These are phyloP conservation scores for Balaenoptera acutorostrata DNA, from an alignment of 2,113 vertebrate genomes.

Conservation along the genomic window DNA sequence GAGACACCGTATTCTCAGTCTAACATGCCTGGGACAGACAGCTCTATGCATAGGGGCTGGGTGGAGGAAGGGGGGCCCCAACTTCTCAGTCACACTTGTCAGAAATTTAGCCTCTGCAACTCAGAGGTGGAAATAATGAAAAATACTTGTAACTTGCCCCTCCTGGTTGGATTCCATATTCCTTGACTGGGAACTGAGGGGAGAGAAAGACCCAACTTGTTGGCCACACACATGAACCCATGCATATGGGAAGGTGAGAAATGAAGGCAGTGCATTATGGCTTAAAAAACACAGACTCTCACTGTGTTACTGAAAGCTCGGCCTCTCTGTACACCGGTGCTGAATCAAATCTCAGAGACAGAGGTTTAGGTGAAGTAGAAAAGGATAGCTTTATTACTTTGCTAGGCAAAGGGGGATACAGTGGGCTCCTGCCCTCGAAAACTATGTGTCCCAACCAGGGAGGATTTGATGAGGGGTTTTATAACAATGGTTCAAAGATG, in stretches of 20 bases:
- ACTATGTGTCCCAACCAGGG: no score
- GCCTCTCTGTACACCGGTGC: no score
- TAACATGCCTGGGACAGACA: background rate
- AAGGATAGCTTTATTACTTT: no score
- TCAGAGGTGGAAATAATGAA: background rate
- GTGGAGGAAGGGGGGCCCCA: background rate
- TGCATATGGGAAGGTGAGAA: background rate
- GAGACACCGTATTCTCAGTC: background rate
- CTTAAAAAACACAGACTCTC: background rate
- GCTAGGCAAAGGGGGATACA: no score
- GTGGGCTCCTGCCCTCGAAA: no score
- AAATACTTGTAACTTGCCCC: background rate
- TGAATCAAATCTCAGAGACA: no score
- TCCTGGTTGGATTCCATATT: background rate
- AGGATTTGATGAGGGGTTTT: no score
- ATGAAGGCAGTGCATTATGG: background rate
- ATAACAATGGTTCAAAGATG: no score
- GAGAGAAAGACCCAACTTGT: background rate
- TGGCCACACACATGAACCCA: background rate
- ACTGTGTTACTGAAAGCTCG: background rate
- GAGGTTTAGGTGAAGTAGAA: no score
- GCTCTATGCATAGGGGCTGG: background rate
- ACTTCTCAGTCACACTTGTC: background rate
- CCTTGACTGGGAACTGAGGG: background rate
- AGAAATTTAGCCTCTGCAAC: background rate